Base-by-base conservation (phyloP, 2,113 vertebrate genomes). In the Probosciger aterrimus region DNA sequence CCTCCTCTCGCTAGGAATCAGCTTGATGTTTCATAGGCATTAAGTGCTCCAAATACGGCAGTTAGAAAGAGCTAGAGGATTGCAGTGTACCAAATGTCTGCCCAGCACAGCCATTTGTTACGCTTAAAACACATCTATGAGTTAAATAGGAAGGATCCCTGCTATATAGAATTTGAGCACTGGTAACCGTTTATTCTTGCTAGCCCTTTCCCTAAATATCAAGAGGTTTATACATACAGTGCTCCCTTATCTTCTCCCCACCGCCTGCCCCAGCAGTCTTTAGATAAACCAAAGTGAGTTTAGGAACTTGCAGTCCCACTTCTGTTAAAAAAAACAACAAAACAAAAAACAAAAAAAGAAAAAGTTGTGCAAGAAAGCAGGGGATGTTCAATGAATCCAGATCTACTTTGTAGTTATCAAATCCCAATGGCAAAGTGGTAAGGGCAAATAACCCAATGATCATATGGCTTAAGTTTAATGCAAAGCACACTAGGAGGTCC, bases 381-480 rank as follows among this genome's bases (percentile, higher is more conserved):
- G 92, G 91, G 63, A 57, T 68, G 73, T 86, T 96, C 95, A 95
- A 41, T 84, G 70, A 91, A 92, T 96, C 95, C 60, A 90, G 92
- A 96, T 53, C 86, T 83, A 93, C 73, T 95, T 82, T 95, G 94
- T 91, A 91, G 82, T 93, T 91, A 95, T 5, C 88, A 78, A 86
- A 93, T 94, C 95, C 93, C 96, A 97, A 81, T n/a, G 73, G 94
- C 90, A 59, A 80, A 92, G 95, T 52, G 87, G 82, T 91, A 69
- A 90, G 96, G 94, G 90, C 77, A 88, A 81, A 95, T 44, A 90
- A 93, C 89, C 95, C 93, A 93, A 88, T 39, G 75, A 94, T 95
- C 91, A 84, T 96, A 96, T 97, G 96, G 97, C 96, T 98, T 97
- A 96, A 92, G 93, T 98, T 98, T 96, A 97, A 95, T 90, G 96